Evolutionary conservation across 2,888 invertebrate species (phyloP), one percentile per base, ranked within the genome.

Genomic region (Chrysolina oricalcia): DNA sequence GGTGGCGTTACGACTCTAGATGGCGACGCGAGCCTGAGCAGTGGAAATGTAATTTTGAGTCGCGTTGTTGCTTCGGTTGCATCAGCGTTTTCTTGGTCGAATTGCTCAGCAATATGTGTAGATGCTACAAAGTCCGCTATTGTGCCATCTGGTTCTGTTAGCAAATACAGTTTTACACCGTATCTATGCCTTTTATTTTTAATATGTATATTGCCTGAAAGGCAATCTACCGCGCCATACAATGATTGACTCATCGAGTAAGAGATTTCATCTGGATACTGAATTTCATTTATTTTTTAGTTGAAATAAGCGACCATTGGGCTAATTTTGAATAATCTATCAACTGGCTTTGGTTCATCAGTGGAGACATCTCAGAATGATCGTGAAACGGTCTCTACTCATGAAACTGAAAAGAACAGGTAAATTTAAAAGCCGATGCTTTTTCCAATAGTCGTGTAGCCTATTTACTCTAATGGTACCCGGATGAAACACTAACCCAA

Each of bases 271-370:
- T 15, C 43, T 63, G 11, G 81, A 79, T 48, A 48, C 9, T 48
- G 13, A 48, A 48, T 48, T 48, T 48, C 48, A 48, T 48, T 48
- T 13, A 59, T 78, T 72, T 74, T 78, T 70, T 21, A 74, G 40
- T 76, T 76, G 79, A 88, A 88, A 81, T 85, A 80, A 75, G 86
- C 84, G 15, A 87, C 73, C n/a, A 88, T 27, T 40, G 82, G 81
- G 19, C 78, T 77, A 48, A 87, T 83, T 84, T 87, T 86, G 27
- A 41, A 68, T 59, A 73, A 56, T 43, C 68, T 64, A 23, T 74
- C 67, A 27, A 5, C 46, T 50, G 46, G 63, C 62, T 19, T 48
- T 35, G 43, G 13, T 41, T 68, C 66, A 19, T 23, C 40, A 76
- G 46, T 70, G 70, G 2, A 76, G 62, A 67, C 73, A 73, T 74